Evolutionary conservation across 2,888 invertebrate genomes (phyloP).

Genomic region (Deilephila porcellus): DNA sequence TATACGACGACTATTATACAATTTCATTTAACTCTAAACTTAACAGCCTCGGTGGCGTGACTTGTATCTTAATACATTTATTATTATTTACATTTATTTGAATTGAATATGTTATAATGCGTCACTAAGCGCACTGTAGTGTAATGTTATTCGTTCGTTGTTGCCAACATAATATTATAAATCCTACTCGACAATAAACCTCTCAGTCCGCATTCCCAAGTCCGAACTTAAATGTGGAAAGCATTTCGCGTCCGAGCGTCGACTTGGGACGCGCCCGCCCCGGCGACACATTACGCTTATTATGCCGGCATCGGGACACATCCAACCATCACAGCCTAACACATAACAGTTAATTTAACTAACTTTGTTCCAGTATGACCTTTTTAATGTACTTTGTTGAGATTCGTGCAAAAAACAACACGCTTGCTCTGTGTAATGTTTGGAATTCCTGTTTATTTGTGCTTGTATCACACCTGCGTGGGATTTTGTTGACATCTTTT

Average conservation of each 20-base stretch:
- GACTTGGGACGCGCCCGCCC: conserved; percentile 37
- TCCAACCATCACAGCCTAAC: conserved; percentile 45
- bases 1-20: too few relatives aligned
- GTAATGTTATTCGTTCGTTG: too few relatives aligned
- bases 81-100: too few relatives aligned
- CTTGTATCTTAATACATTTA: too few relatives aligned
- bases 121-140: too few relatives aligned
- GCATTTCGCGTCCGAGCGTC: conserved; percentile 14
- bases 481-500: too few relatives aligned
- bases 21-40: too few relatives aligned
- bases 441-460: neutral
- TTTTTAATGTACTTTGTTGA: conserved; percentile 51
- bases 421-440: neutral
- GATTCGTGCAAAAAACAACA: conserved; percentile 35
- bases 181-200: neutral
- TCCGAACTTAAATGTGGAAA: neutral
- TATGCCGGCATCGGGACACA: conserved; percentile 53
- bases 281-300: conserved; percentile 46
- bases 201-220: neutral
- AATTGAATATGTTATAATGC: too few relatives aligned
- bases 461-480: too few relatives aligned
- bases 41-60: too few relatives aligned
- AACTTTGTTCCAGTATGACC: conserved; percentile 49
- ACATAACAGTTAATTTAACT: conserved; percentile 47
- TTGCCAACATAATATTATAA: neutral